These are phyloP conservation scores for Caenorhabditis plicata DNA, from an alignment of 2,888 invertebrate species.

Conservation along the genomic window DNA sequence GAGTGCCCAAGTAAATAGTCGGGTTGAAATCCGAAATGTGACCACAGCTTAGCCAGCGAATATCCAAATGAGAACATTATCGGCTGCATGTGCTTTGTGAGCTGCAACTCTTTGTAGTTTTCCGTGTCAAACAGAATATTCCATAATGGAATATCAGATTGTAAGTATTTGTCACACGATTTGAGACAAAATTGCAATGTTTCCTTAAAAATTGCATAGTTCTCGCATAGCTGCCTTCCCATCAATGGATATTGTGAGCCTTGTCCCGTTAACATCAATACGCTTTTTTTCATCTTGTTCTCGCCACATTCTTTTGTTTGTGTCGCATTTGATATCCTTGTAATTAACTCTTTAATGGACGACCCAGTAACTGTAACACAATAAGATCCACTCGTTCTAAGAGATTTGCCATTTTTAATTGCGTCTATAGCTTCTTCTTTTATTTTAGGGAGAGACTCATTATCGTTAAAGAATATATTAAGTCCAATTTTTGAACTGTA, in stretches of 20 bases:
- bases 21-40: slow-evolving; percentile 30
- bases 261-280: slow-evolving; percentile 49
- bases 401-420: slow-evolving; percentile 3
- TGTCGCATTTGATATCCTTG: slow-evolving; percentile 9
- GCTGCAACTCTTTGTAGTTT: slow-evolving; percentile 23
- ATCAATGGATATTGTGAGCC: slow-evolving; percentile 52
- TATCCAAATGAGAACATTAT: slow-evolving; percentile 49
- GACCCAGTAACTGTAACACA: slow-evolving; percentile 16
- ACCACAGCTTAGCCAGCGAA: slow-evolving; percentile 46
- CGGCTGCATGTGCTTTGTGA: slow-evolving; percentile 44
- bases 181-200: slow-evolving; percentile 21
- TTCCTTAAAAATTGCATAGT: slow-evolving; percentile 32
- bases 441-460: slow-evolving; percentile 8
- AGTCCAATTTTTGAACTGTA: slow-evolving; percentile 24
- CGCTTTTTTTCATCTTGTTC: slow-evolving; percentile 19
- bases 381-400: slow-evolving; percentile 15
- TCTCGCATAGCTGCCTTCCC: slow-evolving; percentile 44
- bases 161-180: slow-evolving; percentile 20
- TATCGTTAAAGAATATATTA: slow-evolving; percentile 31
- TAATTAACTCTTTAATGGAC: slow-evolving; percentile 15
- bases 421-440: slow-evolving; percentile 6
- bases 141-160: slow-evolving; percentile 20
- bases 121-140: slow-evolving; percentile 32
- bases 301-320: slow-evolving; percentile 3
- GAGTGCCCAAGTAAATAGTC: slow-evolving; percentile 45